phyloP scores from a whole-genome alignment of 2,888 invertebrate genomes.

The Drosophila mercatorum region DNA sequence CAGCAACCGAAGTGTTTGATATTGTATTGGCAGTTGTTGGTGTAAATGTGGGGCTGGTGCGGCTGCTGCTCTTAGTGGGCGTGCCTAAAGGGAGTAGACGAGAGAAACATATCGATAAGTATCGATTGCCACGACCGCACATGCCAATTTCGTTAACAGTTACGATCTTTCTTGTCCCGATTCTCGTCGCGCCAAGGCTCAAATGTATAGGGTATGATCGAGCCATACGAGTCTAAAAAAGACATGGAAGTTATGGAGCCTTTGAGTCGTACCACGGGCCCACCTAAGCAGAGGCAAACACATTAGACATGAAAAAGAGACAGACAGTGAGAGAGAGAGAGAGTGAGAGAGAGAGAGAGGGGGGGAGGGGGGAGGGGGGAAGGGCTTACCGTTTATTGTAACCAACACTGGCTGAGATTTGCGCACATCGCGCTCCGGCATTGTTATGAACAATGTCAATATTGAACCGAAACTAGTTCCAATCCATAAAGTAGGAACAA shows the following conservation, averaged over 20 bases:
- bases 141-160: conserved; percentile 30
- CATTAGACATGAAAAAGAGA: background rate
- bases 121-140: background rate
- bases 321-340: background rate
- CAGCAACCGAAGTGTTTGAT: conserved; percentile 78
- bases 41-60: conserved; percentile 91
- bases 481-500: conserved; percentile 97
- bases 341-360: background rate
- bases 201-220: conserved; percentile 94
- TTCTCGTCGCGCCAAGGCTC: conserved; percentile 97
- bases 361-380: too few species aligned
- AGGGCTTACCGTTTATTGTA: conserved; percentile 92
- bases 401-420: conserved; percentile 94
- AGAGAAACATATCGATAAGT: background rate
- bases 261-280: conserved; percentile 97
- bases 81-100: conserved; percentile 84
- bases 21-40: conserved; percentile 83
- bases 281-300: conserved; percentile 87
- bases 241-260: conserved; percentile 97
- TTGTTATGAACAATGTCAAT: conserved; percentile 94
- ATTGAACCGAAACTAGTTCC: conserved; percentile 99
- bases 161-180: conserved; percentile 84
- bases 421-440: conserved; percentile 91
- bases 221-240: conserved; percentile 97
- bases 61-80: conserved; percentile 89